Evolutionary conservation across 2,113 vertebrate species (phyloP).

Genomic region (Ardeotis arabs): DNA sequence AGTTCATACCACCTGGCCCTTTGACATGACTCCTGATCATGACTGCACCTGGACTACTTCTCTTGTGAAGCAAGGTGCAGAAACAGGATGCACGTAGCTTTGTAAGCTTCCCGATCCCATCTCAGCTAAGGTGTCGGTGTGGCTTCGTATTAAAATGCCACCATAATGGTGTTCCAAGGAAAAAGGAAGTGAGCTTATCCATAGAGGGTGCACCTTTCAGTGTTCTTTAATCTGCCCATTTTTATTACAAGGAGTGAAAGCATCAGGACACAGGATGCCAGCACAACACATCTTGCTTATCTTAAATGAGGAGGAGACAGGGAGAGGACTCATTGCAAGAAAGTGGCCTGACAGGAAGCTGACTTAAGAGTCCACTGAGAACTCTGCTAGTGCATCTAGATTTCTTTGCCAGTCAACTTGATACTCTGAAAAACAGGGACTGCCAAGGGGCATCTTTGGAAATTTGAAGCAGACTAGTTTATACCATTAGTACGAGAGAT

Average conservation of each 20-base stretch:
- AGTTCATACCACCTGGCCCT: neutral
- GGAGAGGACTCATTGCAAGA: neutral
- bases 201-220: neutral
- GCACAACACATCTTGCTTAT: neutral
- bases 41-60: neutral
- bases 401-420: neutral
- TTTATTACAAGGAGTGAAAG: neutral
- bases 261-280: neutral
- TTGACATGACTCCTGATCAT: neutral
- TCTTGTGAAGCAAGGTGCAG: neutral
- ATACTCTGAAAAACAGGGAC: neutral
- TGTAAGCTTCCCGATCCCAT: neutral
- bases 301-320: neutral
- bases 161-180: neutral
- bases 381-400: neutral
- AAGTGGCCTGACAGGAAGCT: neutral
- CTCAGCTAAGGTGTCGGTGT: rapidly evolving
- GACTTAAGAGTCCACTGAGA: neutral
- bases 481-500: neutral
- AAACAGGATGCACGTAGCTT: neutral
- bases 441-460: neutral
- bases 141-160: neutral
- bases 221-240: neutral
- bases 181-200: neutral
- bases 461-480: neutral